Evolutionary conservation across 2,888 invertebrate genomes (phyloP), one percentile per base, ranked within the genome.

Genomic region (Melieria picta): DNA sequence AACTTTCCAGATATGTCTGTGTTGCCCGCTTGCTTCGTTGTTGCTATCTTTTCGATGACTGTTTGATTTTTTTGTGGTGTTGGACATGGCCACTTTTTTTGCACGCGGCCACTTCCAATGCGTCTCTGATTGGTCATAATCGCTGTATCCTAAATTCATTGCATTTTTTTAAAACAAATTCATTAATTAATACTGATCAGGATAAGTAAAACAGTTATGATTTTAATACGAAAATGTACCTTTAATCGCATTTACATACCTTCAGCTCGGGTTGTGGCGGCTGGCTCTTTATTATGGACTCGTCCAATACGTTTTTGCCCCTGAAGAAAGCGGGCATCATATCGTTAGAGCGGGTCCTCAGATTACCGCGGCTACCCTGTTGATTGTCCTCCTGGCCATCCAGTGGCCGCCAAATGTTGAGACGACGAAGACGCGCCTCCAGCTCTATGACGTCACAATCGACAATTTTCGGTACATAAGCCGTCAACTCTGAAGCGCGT

Each of bases 21-120:
- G 13, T 69, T 65, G 7, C n/a, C 9, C 48, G 64, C 9, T 50
- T 64, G 47, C 42, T 60, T 58, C 55, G 3, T 42, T 50, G 48
- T 65, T 47, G 10, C 60, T 69, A 5, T 55, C 10, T 61, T 30
- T 68, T 74, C 58, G 65, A 4, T 46, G 55, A 61, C 46, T 75
- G 73, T 58, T 74, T 71, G 30, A 42, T 74, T 65, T 57, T 76
- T 5, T 67, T 13, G 57, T 67, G 55, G 73, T 78, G 66, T 76
- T 76, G 60, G 69, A 56, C 78, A 78, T 4, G 80, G 76, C 81
- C 81, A 85, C 75, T 85, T 86, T 62, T 83, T 82, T 2, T 80
- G 79, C 7, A 85, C 71, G n/a, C 85, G 85, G 47, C 85, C 86
- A 65, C 86, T 85, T 7, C 85, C 85, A 63, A 85, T 85, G 7